Conservation (phyloP, 1,140 invertebrate genomes). For the Lucilia cuprina region DNA sequence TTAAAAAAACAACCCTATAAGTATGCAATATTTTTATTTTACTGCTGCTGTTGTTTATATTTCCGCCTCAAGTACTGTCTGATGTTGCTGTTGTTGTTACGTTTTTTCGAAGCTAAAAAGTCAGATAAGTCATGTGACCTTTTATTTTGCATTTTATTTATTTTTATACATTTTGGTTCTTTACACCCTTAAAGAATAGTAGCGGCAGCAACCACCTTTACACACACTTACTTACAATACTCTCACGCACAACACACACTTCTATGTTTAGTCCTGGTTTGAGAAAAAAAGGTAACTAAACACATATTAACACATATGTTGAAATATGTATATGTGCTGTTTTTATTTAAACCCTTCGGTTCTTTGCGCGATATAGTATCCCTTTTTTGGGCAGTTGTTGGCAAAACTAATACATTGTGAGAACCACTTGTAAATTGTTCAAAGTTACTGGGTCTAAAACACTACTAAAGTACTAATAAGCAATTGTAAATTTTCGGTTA, state of each 20-base stretch:
- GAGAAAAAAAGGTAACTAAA: not conserved
- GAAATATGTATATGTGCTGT: no score
- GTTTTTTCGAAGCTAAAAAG: slow-evolving; percentile 19
- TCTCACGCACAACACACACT: not conserved
- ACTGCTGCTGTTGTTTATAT: not conserved
- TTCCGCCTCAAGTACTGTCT: slow-evolving; percentile 28
- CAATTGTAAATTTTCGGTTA: no score
- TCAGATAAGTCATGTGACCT: slow-evolving; percentile 35
- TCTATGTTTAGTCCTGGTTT: not conserved
- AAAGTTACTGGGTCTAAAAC: no score
- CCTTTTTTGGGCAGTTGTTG: no score
- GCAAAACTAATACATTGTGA: no score
- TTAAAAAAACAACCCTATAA: not conserved
- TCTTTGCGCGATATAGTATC: no score
- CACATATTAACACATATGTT: no score
- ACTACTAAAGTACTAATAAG: no score
- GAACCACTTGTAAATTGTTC: no score
- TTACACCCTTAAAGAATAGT: not conserved
- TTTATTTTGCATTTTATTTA: slow-evolving; percentile 25
- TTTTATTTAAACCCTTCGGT: no score
- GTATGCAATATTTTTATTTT: not conserved
- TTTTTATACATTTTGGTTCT: not conserved
- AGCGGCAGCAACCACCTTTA: not conserved
- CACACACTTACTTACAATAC: not conserved
- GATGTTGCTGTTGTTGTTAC: not conserved